phyloP scores from a whole-genome alignment of 2,113 vertebrate species.

The Phyllostomus hastatus region DNA sequence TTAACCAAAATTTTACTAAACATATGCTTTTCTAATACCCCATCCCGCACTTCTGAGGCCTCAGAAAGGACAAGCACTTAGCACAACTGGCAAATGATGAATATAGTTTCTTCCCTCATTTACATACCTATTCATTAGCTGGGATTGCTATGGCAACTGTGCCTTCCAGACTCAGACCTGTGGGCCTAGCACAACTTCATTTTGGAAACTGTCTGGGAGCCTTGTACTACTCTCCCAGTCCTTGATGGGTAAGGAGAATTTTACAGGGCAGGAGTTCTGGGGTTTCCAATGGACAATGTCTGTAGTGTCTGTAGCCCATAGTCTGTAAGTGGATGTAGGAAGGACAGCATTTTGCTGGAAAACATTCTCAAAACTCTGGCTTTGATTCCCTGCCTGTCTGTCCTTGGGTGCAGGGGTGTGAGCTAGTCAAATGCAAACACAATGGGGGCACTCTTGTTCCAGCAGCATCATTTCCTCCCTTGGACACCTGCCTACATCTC shows the following conservation, averaged over 20 bases:
- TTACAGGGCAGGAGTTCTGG: neutral
- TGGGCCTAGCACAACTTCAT: slow-evolving; percentile 8
- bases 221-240: neutral
- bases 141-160: slow-evolving; percentile 51
- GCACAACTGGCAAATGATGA: slow-evolving; percentile 35
- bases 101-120: slow-evolving; percentile 52
- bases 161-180: slow-evolving; percentile 41
- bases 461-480: neutral
- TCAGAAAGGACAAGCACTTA: slow-evolving; percentile 39
- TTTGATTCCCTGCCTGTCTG: neutral
- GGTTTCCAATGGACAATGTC: neutral
- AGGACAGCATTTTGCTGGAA: neutral
- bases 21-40: neutral
- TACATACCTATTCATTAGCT: slow-evolving; percentile 63
- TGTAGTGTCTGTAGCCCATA: neutral
- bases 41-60: neutral
- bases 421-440: neutral
- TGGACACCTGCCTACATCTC: neutral
- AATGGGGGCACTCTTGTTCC: neutral
- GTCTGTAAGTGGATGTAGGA: neutral
- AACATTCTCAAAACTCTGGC: neutral
- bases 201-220: slow-evolving; percentile 38
- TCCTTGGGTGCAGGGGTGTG: neutral
- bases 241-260: neutral
- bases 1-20: slow-evolving; percentile 1